Evolutionary conservation across 2,797 vertebrate genomes (phyloP), one percentile per base, ranked within the genome.

Genomic region (Rhynchonycteris naso): DNA sequence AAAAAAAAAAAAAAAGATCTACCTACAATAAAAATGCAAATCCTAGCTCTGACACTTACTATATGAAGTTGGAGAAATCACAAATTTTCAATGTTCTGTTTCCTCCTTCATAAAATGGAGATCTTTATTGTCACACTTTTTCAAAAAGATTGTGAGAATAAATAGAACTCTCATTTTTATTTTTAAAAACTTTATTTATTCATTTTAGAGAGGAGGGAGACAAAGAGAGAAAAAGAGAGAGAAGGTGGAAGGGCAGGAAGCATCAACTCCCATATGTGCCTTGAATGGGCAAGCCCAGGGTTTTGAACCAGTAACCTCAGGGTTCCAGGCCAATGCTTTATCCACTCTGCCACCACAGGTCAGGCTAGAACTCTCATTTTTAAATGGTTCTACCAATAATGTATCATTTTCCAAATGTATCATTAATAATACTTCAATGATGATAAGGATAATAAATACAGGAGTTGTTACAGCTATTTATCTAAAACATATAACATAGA

Each of bases 91-190:
- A 83, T 22, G 1, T 16, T 91, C 80, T 38, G 16, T 38, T 85
- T 94, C n/a, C 28, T 76, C 33, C 24, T 82, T 35, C 68, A 33
- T 30, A 14, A 90, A 90, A 76, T 90, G 47, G 52, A 84, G 33
- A 66, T 86, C 19, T 59, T 85, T 89, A 86, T 96, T 88, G 14
- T 84, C 85, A 74, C 61, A 61, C 11, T 50, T 72, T 94, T 95
- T 74, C 21, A 74, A 88, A 94, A 72, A 35, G 1, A 22, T 43
- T 59, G 21, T 90, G 18, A 88, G 12, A 75, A 22, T 71, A 38
- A 93, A 5, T 61, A 75, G 66, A 80, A 43, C n/a, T 65, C 47
- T 69, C 24, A 30, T 84, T 88, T 83, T 71, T 5, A 82, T 43
- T 43, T 43, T 43, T 43, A 43, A 43, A 43, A 7, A 43, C 43